These are phyloP conservation scores for Aphidoletes aphidimyza DNA, from an alignment of 2,888 invertebrate species.

Conservation along the genomic window DNA sequence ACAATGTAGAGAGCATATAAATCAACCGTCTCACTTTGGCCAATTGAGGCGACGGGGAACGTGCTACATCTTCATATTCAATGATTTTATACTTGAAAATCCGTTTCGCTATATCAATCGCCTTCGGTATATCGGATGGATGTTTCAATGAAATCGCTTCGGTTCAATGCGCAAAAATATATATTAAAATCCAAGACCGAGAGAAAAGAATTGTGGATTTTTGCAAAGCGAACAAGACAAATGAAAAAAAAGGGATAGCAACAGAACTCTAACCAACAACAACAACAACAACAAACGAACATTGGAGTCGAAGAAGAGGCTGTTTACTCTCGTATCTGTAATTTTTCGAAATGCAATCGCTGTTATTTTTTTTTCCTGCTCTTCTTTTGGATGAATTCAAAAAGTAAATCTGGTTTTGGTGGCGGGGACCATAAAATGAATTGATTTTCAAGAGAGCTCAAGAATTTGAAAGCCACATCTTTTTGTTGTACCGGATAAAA, in stretches of 20 bases:
- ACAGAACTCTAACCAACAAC: no score
- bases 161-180: conserved; percentile 31
- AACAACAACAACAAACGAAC: not conserved
- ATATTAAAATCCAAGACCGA: conserved; percentile 13
- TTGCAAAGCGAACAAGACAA: no score
- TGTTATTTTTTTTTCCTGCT: no score
- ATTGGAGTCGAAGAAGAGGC: not conserved
- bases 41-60: not conserved
- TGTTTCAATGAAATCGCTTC: conserved; percentile 25
- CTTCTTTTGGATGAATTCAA: no score
- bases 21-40: conserved; percentile 45
- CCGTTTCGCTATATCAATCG: no score
- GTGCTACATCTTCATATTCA: not conserved
- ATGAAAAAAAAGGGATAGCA: no score
- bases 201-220: no score
- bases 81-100: no score
- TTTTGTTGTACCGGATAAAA: no score
- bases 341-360: conserved; percentile 11
- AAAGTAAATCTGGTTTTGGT: not conserved
- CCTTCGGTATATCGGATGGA: not conserved
- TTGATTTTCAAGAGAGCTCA: no score
- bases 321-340: conserved; percentile 6
- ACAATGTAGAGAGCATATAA: not conserved
- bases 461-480: no score
- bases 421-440: no score